Percentiles rank a stretch among this genome's conserved stretches.
Evolutionary conservation across 2,888 invertebrate species (phyloP).

Genomic region (Temnothorax ravouxi): DNA sequence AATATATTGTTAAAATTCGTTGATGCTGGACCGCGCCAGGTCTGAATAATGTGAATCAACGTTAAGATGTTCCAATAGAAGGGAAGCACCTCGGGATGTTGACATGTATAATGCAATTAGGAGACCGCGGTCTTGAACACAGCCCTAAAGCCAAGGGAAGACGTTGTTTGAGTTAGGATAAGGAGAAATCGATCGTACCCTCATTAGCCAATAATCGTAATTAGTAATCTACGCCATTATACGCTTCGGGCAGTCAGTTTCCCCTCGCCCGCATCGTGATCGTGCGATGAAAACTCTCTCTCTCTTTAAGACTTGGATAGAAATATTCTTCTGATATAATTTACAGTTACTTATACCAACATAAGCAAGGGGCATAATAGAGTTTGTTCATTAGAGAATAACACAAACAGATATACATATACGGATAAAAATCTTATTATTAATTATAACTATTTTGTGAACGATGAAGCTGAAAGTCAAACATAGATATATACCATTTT

Average conservation of each 20-base stretch:
- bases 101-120: conserved; percentile 79
- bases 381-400: neutral
- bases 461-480: neutral
- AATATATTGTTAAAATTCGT: neutral
- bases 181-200: conserved; percentile 73
- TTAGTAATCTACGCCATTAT: conserved; percentile 81
- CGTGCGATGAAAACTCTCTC: conserved; percentile 63
- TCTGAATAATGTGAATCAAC: conserved; percentile 28
- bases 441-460: neutral
- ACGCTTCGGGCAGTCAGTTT: conserved; percentile 71
- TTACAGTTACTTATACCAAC: neutral
- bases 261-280: conserved; percentile 66
- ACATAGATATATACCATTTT: neutral
- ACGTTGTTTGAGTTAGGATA: conserved; percentile 67
- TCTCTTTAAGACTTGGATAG: conserved; percentile 31
- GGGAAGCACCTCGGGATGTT: conserved; percentile 73
- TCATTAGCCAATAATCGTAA: conserved; percentile 81
- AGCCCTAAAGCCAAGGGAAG: conserved; percentile 66
- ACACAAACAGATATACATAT: neutral
- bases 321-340: conserved; percentile 25
- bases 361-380: neutral
- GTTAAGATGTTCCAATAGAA: conserved; percentile 45
- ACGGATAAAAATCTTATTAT: neutral
- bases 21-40: neutral
- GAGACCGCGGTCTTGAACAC: conserved; percentile 70